These are phyloP conservation scores for Girardinichthys multiradiatus DNA, from an alignment of 2,113 vertebrate species.

Conservation along the genomic window DNA sequence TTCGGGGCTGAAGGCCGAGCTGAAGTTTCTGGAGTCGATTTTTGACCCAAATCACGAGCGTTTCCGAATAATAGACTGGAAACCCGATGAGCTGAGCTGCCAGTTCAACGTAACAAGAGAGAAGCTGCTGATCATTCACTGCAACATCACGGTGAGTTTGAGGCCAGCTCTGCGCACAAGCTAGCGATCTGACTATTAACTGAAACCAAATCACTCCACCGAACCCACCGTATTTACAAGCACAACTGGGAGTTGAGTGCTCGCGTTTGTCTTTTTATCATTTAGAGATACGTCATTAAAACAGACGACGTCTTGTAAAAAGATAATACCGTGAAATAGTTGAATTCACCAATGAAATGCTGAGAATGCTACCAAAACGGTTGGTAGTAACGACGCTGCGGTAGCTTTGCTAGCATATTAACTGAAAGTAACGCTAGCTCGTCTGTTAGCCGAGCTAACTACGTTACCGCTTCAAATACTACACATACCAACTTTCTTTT, in stretches of 20 bases:
- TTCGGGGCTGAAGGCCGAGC: constrained; percentile 96
- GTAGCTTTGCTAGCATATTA: constrained; percentile 59
- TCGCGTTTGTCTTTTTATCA: neutral
- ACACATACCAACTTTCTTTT: constrained; percentile 36
- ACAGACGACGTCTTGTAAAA: fast-evolving
- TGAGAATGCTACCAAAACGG: neutral
- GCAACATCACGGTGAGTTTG: constrained; percentile 93
- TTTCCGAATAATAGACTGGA: constrained; percentile 96
- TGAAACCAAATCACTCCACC: constrained; percentile 43
- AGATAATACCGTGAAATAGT: neutral
- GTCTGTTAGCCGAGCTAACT: constrained; percentile 60
- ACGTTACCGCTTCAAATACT: constrained; percentile 41
- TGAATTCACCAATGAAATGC: constrained; percentile 25
- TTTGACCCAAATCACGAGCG: constrained; percentile 95
- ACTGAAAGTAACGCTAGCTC: constrained; percentile 64
- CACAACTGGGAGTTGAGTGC: constrained; percentile 16
- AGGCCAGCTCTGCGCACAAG: constrained; percentile 61
- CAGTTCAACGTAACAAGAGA: constrained; percentile 89
- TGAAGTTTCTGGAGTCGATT: constrained; percentile 96
- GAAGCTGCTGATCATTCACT: constrained; percentile 92
- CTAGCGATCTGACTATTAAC: constrained; percentile 65
- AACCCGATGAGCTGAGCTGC: constrained; percentile 94
- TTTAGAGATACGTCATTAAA: fast-evolving
- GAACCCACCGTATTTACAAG: constrained; percentile 55
- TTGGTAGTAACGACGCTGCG: constrained; percentile 48